A percentile compares a stretch with the other conserved stretches of the same genome.
phyloP scores from a whole-genome alignment of 2,113 vertebrate species.

The Cranoglanis bouderius region DNA sequence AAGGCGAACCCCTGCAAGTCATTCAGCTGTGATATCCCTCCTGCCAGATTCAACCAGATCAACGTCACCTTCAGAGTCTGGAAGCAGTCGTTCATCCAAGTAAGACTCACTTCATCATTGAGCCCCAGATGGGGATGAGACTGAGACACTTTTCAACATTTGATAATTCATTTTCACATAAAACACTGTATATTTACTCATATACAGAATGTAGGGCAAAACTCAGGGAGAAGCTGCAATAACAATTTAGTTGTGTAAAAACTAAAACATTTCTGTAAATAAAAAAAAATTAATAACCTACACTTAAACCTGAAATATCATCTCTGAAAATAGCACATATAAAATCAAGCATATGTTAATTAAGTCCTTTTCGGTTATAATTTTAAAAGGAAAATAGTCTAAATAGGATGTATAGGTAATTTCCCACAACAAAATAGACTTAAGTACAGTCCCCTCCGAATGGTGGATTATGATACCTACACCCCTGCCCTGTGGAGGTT shows the following conservation, averaged over 20 bases:
- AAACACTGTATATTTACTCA: not conserved
- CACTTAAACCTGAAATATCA: not conserved
- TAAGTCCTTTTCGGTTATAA: too few relatives aligned
- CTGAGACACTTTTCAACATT: not conserved
- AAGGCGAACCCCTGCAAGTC: constrained; percentile 67
- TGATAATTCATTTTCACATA: not conserved
- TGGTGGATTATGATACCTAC: too few relatives aligned
- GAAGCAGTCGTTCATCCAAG: constrained; percentile 91
- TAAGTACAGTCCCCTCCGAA: too few relatives aligned
- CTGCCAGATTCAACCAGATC: constrained; percentile 75
- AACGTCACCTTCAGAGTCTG: constrained; percentile 87
- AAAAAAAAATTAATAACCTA: not conserved
- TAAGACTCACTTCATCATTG: constrained; percentile 59
- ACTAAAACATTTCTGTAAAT: not conserved
- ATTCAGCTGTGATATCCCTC: constrained; percentile 76
- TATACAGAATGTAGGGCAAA: not conserved
- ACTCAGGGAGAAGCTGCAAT: not conserved
- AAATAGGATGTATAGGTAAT: not conserved
- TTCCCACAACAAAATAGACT: not conserved
- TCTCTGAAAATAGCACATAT: not conserved
- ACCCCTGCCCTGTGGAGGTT: too few relatives aligned
- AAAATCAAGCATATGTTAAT: not conserved
- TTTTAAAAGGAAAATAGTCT: not conserved
- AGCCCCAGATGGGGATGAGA: not conserved
- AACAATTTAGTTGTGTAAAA: not conserved